Base-by-base conservation (phyloP, 1,140 invertebrate genomes). In the Sminthurides bifidus region DNA sequence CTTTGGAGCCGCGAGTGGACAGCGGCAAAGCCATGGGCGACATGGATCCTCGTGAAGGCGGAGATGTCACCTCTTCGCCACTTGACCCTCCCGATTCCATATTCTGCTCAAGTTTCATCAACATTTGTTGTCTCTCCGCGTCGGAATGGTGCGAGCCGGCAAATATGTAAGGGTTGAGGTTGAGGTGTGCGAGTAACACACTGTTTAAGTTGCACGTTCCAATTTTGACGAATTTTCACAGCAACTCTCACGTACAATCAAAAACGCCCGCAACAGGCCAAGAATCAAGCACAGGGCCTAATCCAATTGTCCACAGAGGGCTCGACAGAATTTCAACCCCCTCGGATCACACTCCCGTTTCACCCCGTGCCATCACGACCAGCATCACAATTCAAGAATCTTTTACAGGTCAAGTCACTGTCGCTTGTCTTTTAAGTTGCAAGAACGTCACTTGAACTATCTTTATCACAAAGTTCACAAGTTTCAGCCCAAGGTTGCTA, bases 81-180 rank as follows among this genome's bases (percentile, higher is more conserved):
- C 63, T 65, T 52, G 63, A 65, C 57, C 63, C 59, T 17, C 63
- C 63, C 6, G 59, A 61, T 54, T 65, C 63, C 63, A 65, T 65
- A 31, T 56, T 59, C 50, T 61, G 59, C 37, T 65, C 63, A 52
- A 65, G 61, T 59, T 65, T 65, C 63, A 65, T 65, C 57, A 65
- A 61, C 63, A 65, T 65, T 59, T 50, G 56, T 44, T 38, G 58
- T 30, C 43, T 44, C 26, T 19, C 46, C 33, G 40, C 27, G 19
- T 19, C 41, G 54, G 52, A 43, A 50, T 17, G 10, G 19, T 44
- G 43, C 15, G n/a, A 5, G 15, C 41, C 50, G 17, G 46, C 51
- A 30, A 54, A 31, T 38, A 60, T 60, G 50, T 49, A 61, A 4
- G 61, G 59, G 46, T 59, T 58, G 41, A 63, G 59, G 46, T 59